These are phyloP conservation scores for Sebastes cheni DNA, from an alignment of 2,797 vertebrate species.

Conservation along the genomic window DNA sequence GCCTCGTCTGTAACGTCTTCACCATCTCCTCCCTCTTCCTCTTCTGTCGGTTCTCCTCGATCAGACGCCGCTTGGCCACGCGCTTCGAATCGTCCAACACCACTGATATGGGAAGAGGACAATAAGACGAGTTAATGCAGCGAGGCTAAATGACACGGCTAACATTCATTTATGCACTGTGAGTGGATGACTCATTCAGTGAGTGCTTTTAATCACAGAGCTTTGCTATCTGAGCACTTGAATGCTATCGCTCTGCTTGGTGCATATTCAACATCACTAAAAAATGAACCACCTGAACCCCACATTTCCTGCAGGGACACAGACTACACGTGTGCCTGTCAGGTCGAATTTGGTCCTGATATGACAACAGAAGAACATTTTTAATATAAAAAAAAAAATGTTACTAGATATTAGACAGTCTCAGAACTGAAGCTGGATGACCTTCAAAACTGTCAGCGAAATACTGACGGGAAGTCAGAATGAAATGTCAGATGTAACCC, in stretches of 20 bases:
- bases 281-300: not conserved
- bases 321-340: not conserved
- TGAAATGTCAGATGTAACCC: not conserved
- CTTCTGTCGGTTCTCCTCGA: slow-evolving; percentile 95
- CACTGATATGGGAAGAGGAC: slow-evolving; percentile 76
- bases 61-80: slow-evolving; percentile 96
- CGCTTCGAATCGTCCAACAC: slow-evolving; percentile 95
- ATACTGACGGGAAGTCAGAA: not conserved
- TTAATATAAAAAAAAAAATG: not conserved
- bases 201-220: not conserved
- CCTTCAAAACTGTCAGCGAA: not conserved
- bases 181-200: slow-evolving; percentile 1
- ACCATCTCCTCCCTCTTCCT: slow-evolving; percentile 95
- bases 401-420: not conserved
- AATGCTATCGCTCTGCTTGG: not conserved
- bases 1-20: slow-evolving; percentile 89
- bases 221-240: not conserved
- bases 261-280: not conserved
- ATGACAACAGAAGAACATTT: not conserved
- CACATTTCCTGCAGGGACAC: not conserved
- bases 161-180: not conserved
- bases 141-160: not conserved
- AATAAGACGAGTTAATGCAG: not conserved
- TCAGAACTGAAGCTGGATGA: not conserved
- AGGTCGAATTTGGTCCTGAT: not conserved